Base-by-base conservation (phyloP, 2,113 vertebrate genomes). In the Tympanuchus pallidicinctus region DNA sequence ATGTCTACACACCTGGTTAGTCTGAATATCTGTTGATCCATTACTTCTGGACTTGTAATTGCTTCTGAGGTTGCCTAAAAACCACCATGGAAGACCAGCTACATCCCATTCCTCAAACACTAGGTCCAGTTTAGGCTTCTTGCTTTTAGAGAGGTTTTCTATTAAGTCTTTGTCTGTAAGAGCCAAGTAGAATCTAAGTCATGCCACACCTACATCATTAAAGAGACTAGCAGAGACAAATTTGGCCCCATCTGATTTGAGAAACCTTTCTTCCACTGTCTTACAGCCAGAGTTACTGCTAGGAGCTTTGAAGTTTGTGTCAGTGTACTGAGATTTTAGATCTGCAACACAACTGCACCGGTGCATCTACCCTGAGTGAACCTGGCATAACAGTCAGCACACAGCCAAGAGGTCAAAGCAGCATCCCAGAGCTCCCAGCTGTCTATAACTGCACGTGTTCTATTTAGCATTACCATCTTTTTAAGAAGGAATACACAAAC, bases 61-160 rank as follows among this genome's bases (percentile, higher is more conserved):
- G 96, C 97, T 99, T 84, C 98, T 98, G 90, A 99, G 97, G 96
- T 99, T 99, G 95, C 99, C 99, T 96, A 99, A 97, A 98, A 99
- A 99, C 99, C 99, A 99, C 99, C 99, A 99, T 18, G 99, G 99
- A 95, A 99, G 97, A 79, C 99, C 99, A 32, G 99, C 99, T 79
- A 99, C 97, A 89, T 99, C 99, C 99, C 99, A 99, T 27, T 99
- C 99, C 81, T 99, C 99, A 94, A 99, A 98, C 79, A 98, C 97
- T 42, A 99, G 97, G 77, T 99, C 99, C 85, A 99, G 97, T 86
- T 98, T 98, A 91, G 98, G 98, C 20, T 98, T 98, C 92, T 99
- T 99, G 94, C 97, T 97, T 89, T 96, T 93, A 78, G 95, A 92
- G 91, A 97, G 91, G 95, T 97, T 97, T 96, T 96, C 96, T 84